These are phyloP conservation scores for Herpailurus yagouaroundi DNA, from an alignment of 2,113 vertebrate genomes.

Conservation along the genomic window DNA sequence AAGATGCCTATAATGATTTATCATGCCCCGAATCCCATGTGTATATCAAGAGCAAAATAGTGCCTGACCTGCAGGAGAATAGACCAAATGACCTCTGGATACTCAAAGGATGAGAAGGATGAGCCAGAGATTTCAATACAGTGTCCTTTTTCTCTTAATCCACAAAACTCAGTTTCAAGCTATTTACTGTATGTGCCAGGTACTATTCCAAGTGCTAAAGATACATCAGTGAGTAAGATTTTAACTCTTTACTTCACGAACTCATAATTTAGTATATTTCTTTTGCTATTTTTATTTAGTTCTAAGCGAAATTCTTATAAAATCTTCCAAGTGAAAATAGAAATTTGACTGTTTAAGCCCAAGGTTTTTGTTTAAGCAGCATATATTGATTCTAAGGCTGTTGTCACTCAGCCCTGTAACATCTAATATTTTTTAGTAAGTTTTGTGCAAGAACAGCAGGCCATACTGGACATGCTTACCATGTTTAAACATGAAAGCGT, in stretches of 20 bases:
- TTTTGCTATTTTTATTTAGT: slow-evolving; percentile 11
- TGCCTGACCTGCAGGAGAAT: not conserved
- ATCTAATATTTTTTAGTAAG: not conserved
- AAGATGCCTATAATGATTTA: not conserved
- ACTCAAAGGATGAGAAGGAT: not conserved
- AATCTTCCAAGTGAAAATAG: slow-evolving; percentile 25
- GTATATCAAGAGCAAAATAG: not conserved
- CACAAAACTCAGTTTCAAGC: not conserved
- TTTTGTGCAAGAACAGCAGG: not conserved
- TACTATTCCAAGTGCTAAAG: not conserved
- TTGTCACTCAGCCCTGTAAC: not conserved
- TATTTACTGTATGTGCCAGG: not conserved
- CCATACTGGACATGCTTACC: not conserved
- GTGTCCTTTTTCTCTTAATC: not conserved
- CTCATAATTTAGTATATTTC: not conserved
- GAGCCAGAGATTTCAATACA: not conserved
- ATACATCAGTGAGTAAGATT: not conserved
- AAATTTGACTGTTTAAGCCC: not conserved
- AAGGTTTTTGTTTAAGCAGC: not conserved
- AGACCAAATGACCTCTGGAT: not conserved
- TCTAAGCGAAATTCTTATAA: not conserved
- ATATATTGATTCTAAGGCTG: not conserved
- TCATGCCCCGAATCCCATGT: not conserved
- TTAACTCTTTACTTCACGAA: not conserved
- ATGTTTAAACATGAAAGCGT: not conserved